Evolutionary conservation across 2,888 invertebrate species (phyloP), one percentile per base, ranked within the genome.

Genomic region (Amphiduros pacificus): DNA sequence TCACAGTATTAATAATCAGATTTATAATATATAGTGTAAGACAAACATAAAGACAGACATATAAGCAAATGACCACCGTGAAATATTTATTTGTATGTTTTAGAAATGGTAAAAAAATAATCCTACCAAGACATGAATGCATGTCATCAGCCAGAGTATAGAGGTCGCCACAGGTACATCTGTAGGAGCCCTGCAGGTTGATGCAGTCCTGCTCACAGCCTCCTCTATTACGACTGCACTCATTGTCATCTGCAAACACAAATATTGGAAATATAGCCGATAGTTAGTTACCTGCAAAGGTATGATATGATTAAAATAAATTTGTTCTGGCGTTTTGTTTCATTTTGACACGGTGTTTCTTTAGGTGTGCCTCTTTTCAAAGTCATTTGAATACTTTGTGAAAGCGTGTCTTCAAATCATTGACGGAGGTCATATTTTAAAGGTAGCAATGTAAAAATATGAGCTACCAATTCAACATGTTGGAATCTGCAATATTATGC

Each of bases 171-270:
- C 59, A 59, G 28, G 24, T 28, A 44, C 59, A 59, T 22, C 44
- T 32, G 44, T 59, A 52, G 27, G 52, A 52, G 1, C 59, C 59
- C 3, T 26, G 40, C 6, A 2, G 36, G 44, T 59, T 59, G 24
- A 29, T n/a, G 28, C 59, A 59, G 4, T 14, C 3, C 44, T 59
- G 59, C 4, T 29, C 40, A 53, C 59, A 59, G 14, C 53, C 53
- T 5, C 53, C 53, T 26, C n/a, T 51, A 26, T 53, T 27, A 9
- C 17, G 44, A 2, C n/a, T 6, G 29, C 59, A 59, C 41, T 53
- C 59, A 20, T 59, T 22, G 14, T 48, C 31, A 28, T 59, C 59
- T 59, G 50, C 22, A 32, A 14, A 6, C n/a, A 44, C n/a, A 5
- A n/a, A 44, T 44, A 36, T 36, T 11, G 36, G 11, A 36, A 36